Evolutionary conservation across 2,888 invertebrate genomes (phyloP).

Genomic region (Oscheius myriophilus): DNA sequence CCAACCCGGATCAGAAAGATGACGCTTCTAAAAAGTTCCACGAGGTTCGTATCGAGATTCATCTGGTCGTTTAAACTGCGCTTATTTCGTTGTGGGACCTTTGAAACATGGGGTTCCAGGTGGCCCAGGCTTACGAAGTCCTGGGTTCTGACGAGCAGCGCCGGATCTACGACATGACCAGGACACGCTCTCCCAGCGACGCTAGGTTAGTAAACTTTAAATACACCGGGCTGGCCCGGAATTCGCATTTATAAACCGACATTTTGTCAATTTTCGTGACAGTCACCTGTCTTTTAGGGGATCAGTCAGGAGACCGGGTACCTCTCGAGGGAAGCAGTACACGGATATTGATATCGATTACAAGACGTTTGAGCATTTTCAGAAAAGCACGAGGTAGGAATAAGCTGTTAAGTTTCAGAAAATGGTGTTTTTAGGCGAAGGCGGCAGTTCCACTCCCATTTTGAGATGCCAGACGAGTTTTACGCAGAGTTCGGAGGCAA

Average conservation of each 20-base stretch:
- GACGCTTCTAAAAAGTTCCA: constrained; percentile 64
- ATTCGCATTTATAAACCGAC: no score
- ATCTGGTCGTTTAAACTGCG: neutral
- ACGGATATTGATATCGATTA: constrained; percentile 68
- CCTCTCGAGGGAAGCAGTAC: constrained; percentile 43
- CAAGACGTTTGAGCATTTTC: constrained; percentile 67
- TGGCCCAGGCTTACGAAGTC: constrained; percentile 64
- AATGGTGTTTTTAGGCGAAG: constrained; percentile 33
- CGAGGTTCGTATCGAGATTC: constrained; percentile 40
- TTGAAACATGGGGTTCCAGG: constrained; percentile 33
- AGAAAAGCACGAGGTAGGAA: constrained; percentile 45
- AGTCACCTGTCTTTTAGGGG: neutral
- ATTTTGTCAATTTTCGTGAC: neutral
- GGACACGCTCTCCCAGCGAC: constrained; percentile 29
- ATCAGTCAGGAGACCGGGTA: neutral
- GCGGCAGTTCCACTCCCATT: constrained; percentile 53
- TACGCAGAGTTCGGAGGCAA: constrained; percentile 53
- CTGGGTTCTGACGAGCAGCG: constrained; percentile 61
- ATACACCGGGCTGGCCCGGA: no score
- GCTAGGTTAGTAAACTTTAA: neutral
- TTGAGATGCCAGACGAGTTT: constrained; percentile 62
- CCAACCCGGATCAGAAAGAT: constrained; percentile 55
- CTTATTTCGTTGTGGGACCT: neutral
- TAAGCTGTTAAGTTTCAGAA: neutral
- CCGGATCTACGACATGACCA: constrained; percentile 47